phyloP scores from a whole-genome alignment of 1,140 invertebrate species.

The Drosophila bocki region DNA sequence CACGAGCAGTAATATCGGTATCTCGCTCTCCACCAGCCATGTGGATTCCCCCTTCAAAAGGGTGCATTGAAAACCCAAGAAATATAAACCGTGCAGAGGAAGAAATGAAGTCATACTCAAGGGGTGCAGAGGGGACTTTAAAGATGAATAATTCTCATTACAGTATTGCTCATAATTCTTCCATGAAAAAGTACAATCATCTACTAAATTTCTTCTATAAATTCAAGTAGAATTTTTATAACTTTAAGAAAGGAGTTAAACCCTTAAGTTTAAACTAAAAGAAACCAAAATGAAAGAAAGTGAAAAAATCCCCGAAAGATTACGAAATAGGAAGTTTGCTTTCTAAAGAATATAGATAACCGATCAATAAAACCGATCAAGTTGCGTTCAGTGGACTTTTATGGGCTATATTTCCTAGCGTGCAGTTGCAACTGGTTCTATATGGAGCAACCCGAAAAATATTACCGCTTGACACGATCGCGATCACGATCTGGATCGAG shows the following conservation, averaged over 20 bases:
- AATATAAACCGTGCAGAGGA: neutral
- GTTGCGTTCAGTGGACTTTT: conserved; percentile 2
- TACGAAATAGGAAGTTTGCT: neutral
- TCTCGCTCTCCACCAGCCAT: neutral
- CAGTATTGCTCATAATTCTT: neutral
- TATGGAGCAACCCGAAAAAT: conserved; percentile 9
- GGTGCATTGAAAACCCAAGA: conserved; percentile 4
- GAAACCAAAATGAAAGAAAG: neutral
- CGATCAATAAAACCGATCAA: neutral
- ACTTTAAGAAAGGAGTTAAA: neutral
- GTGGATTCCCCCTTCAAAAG: neutral
- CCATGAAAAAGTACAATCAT: neutral
- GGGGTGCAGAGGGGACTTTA: neutral
- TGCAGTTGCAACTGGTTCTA: conserved; percentile 22
- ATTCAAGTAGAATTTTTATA: neutral
- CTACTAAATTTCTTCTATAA: neutral
- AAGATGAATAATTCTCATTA: neutral
- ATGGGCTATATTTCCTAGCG: neutral
- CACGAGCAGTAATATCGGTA: conserved; percentile 1
- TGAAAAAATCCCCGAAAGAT: neutral
- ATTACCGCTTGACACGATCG: conserved; percentile 26
- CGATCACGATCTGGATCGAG: conserved; percentile 9
- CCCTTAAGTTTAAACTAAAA: neutral
- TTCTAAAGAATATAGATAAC: neutral
- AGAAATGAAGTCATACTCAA: neutral